Evolutionary conservation across 2,797 vertebrate species (phyloP).

Genomic region (Benthosema pterotum): DNA sequence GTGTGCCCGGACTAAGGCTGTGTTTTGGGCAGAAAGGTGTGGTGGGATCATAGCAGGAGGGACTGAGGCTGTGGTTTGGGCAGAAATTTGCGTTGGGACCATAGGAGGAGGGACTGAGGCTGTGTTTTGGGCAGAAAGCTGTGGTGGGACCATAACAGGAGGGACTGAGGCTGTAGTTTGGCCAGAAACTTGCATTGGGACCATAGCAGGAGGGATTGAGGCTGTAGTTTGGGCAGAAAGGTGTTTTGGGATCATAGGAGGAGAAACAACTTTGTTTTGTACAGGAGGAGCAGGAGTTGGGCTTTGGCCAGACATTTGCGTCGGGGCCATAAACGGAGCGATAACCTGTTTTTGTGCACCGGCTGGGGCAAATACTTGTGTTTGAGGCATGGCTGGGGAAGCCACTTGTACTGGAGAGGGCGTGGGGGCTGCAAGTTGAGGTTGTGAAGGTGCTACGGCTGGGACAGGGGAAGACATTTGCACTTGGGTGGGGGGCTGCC

Average conservation of each 20-base stretch:
- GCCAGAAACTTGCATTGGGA: constrained; percentile 29
- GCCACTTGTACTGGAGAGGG: constrained; percentile 30
- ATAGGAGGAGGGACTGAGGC: background rate
- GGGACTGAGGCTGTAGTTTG: background rate
- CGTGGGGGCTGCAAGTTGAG: constrained; percentile 14
- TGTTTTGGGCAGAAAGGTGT: too few relatives aligned
- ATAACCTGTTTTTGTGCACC: too few relatives aligned
- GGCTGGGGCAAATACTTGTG: constrained; percentile 4
- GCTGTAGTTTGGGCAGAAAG: constrained; percentile 4
- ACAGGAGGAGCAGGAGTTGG: background rate
- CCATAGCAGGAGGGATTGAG: background rate
- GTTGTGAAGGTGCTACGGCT: constrained; percentile 10
- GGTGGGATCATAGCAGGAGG: too few relatives aligned
- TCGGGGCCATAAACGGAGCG: too few relatives aligned
- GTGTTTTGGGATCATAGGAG: constrained; percentile 22
- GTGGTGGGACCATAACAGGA: background rate
- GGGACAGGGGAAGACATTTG: constrained; percentile 16
- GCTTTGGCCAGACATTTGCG: too few relatives aligned
- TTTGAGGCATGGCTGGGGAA: constrained; percentile 23
- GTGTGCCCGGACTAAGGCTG: background rate
- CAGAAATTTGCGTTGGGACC: constrained; percentile 28
- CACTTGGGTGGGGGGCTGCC: constrained; percentile 22
- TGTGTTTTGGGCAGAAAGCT: too few relatives aligned
- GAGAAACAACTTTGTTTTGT: background rate
- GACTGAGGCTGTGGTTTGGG: background rate